phyloP scores from a whole-genome alignment of 2,797 vertebrate species.

The Botia kubotai region DNA sequence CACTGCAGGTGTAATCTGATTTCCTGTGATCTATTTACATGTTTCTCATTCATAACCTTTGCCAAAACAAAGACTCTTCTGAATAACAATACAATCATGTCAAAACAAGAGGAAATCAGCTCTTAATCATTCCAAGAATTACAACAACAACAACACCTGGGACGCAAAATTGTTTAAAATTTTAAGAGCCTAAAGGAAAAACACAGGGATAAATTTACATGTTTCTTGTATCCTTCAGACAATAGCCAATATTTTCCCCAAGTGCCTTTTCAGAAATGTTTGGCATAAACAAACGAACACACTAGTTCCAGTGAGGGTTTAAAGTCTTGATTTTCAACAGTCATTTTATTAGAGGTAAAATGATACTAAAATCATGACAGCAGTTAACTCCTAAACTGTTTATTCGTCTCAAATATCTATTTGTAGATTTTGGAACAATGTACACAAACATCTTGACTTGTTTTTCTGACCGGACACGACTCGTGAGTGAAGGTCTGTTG shows the following conservation, averaged over 20 bases:
- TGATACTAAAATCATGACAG: not conserved
- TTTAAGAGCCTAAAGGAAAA: conserved; percentile 19
- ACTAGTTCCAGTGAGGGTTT: not conserved
- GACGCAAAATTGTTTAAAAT: conserved; percentile 27
- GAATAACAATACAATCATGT: not conserved
- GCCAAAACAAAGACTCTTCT: not conserved
- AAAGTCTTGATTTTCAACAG: not conserved
- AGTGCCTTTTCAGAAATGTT: conserved; percentile 21
- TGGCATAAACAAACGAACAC: not conserved
- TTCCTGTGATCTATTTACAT: not conserved
- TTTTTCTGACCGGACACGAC: not conserved
- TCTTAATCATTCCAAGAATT: conserved; percentile 31
- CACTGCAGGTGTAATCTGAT: too few relatives aligned
- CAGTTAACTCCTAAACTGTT: not conserved
- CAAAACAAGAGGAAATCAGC: not conserved
- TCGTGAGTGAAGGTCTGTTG: conserved; percentile 3
- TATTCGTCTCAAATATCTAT: not conserved
- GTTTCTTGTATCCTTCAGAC: conserved; percentile 10
- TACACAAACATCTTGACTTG: not conserved
- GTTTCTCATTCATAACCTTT: not conserved
- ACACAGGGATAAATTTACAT: conserved; percentile 37
- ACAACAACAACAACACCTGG: conserved; percentile 36
- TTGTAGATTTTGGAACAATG: not conserved
- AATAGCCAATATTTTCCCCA: conserved; percentile 19
- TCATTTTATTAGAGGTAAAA: not conserved